Evolutionary conservation across 2,797 vertebrate genomes (phyloP).

Genomic region (Amblyopsis hoosieri): DNA sequence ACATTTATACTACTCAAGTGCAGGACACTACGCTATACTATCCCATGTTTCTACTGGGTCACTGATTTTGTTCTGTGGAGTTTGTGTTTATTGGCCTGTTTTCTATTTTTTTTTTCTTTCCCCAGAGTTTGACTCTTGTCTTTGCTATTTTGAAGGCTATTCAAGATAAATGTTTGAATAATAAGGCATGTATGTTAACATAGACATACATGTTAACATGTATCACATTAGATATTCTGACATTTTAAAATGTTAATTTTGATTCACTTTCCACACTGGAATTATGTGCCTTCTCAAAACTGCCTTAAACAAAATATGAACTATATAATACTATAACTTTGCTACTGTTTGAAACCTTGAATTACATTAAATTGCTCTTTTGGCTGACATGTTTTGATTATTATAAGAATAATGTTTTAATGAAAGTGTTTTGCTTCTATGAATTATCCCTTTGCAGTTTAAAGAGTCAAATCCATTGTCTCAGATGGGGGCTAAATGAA

Average conservation of each 20-base stretch:
- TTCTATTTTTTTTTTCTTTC: slow-evolving; percentile 11
- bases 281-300: slow-evolving; percentile 48
- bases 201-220: too few relatives aligned
- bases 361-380: slow-evolving; percentile 48
- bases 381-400: slow-evolving; percentile 17
- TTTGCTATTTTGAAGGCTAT: too few relatives aligned
- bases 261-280: slow-evolving; percentile 48
- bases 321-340: slow-evolving; percentile 44
- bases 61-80: slow-evolving; percentile 5
- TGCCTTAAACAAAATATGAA: slow-evolving; percentile 9
- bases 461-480: too few relatives aligned
- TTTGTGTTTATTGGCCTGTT: slow-evolving; percentile 37
- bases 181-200: too few relatives aligned
- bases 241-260: background rate
- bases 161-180: too few relatives aligned
- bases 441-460: too few relatives aligned
- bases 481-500: too few relatives aligned
- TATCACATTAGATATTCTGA: background rate
- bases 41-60: background rate
- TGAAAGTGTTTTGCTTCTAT: background rate
- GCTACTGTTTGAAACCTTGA: slow-evolving; percentile 40
- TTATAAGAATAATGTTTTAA: background rate
- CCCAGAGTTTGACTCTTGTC: slow-evolving; percentile 15
- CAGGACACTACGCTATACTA: slow-evolving; percentile 1
- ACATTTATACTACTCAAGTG: slow-evolving; percentile 23